A percentile compares a stretch with the other conserved stretches of the same genome.
phyloP scores from a whole-genome alignment of 1,140 invertebrate genomes.

The Gonatopus flavifemur region DNA sequence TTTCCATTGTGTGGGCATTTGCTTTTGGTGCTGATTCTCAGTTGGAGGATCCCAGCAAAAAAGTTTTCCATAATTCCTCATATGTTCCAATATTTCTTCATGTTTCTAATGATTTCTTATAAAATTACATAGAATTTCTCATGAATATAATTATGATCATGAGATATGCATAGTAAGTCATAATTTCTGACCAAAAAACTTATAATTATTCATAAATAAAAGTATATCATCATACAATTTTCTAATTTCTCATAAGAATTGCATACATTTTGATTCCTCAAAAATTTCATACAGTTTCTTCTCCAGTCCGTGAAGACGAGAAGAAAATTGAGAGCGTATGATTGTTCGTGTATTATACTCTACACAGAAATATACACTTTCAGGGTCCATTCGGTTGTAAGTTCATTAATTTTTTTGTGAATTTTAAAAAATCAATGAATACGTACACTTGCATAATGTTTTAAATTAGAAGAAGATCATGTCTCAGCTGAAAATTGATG shows the following conservation, averaged over 20 bases:
- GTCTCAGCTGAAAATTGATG: too few species aligned
- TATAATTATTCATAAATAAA: background rate
- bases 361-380: slow-evolving; percentile 12
- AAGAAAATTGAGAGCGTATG: background rate
- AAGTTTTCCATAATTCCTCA: too few species aligned
- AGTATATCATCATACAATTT: background rate
- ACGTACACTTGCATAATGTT: background rate
- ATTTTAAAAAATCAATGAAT: background rate
- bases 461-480: slow-evolving; percentile 6
- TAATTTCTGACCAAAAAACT: background rate
- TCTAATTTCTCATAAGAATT: background rate
- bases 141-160: background rate
- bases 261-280: too few species aligned
- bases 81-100: too few species aligned
- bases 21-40: too few species aligned
- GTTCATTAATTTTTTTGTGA: slow-evolving; percentile 11
- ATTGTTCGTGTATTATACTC: background rate
- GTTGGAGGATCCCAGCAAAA: too few species aligned
- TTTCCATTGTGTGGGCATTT: too few species aligned
- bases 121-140: too few species aligned
- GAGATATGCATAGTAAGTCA: background rate
- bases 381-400: slow-evolving; percentile 20
- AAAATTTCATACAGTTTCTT: too few species aligned
- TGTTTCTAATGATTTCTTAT: too few species aligned
- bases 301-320: too few species aligned